Evolutionary conservation across 2,888 invertebrate genomes (phyloP).

Genomic region (Xestoiulus laeticollis): DNA sequence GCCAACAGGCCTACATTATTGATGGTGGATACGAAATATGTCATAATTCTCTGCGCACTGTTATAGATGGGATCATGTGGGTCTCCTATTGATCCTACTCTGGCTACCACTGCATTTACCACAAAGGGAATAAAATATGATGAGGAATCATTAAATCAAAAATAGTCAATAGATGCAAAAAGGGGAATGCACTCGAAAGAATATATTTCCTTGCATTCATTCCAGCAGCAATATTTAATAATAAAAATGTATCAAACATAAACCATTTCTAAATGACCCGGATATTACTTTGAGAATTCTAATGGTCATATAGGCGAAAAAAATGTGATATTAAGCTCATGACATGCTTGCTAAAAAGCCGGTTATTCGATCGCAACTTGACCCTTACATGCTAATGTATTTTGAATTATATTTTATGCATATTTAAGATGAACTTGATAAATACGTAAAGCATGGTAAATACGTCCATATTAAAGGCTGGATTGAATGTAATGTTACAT

Average conservation of each 20-base stretch:
- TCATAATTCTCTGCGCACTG: constrained; percentile 22
- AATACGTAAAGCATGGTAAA: too few species aligned
- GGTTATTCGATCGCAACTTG: too few species aligned
- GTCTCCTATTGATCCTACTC: constrained; percentile 4
- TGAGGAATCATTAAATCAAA: constrained; percentile 43
- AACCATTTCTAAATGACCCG: neutral
- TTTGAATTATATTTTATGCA: too few species aligned
- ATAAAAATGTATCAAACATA: constrained; percentile 10
- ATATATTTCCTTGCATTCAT: neutral
- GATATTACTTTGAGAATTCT: neutral
- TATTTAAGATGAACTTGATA: too few species aligned
- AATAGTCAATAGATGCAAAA: constrained; percentile 35
- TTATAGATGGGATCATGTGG: constrained; percentile 38
- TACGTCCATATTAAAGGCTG: too few species aligned
- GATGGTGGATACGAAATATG: constrained; percentile 35
- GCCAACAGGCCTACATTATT: constrained; percentile 25
- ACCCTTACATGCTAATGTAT: too few species aligned
- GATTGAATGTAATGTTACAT: too few species aligned
- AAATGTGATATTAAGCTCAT: neutral
- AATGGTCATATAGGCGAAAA: neutral
- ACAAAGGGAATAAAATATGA: constrained; percentile 42
- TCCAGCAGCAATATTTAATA: neutral
- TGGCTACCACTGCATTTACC: neutral
- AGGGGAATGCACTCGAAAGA: constrained; percentile 39
- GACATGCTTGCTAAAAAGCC: too few species aligned